Evolutionary conservation across 2,888 invertebrate species (phyloP).

Genomic region (Drosophila infuscata): DNA sequence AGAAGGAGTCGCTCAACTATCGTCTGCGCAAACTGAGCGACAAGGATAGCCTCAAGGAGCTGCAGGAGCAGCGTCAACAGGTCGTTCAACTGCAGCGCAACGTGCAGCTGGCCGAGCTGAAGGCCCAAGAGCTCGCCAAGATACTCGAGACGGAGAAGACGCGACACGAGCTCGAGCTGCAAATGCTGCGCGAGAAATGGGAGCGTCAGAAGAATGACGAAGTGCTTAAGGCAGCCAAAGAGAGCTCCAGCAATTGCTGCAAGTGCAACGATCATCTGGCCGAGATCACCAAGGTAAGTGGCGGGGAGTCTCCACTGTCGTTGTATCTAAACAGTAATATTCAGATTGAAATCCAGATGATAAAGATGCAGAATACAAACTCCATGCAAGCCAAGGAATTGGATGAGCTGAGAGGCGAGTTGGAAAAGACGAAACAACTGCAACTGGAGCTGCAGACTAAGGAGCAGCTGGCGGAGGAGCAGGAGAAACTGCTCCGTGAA

Average conservation of each 20-base stretch:
- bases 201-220: slow-evolving; percentile 69
- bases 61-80: slow-evolving; percentile 87
- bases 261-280: slow-evolving; percentile 81
- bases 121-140: slow-evolving; percentile 83
- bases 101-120: slow-evolving; percentile 81
- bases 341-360: slow-evolving; percentile 83
- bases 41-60: slow-evolving; percentile 85
- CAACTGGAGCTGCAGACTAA: slow-evolving; percentile 83
- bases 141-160: slow-evolving; percentile 86
- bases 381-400: slow-evolving; percentile 78
- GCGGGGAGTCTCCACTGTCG: background rate
- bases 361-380: slow-evolving; percentile 79
- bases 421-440: slow-evolving; percentile 80
- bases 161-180: slow-evolving; percentile 79
- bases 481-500: slow-evolving; percentile 87
- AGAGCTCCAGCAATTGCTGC: slow-evolving; percentile 72
- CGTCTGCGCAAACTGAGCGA: slow-evolving; percentile 87
- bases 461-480: slow-evolving; percentile 85
- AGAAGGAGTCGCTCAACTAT: slow-evolving; percentile 87
- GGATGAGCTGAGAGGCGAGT: slow-evolving; percentile 74
- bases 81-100: slow-evolving; percentile 86
- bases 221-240: slow-evolving; percentile 53
- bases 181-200: slow-evolving; percentile 69
- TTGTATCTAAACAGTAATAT: background rate
- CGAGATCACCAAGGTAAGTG: slow-evolving; percentile 80